Conservation (phyloP, 2,888 invertebrate genomes). For the Argyresthia goedartella region DNA sequence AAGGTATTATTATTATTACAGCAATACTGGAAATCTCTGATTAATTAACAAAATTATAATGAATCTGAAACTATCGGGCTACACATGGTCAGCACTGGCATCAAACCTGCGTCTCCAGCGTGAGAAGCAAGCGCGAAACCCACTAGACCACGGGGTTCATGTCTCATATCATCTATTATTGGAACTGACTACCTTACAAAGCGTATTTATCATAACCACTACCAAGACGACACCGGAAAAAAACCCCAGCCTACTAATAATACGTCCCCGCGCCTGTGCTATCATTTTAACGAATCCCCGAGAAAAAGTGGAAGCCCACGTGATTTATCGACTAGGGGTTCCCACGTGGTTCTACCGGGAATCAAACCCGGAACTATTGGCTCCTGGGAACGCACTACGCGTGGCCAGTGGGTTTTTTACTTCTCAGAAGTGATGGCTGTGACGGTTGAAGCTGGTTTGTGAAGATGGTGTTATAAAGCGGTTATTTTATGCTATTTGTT, state of each 20-base stretch:
- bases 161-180: no score
- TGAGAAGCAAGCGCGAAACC: no score
- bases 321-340: slow-evolving; percentile 57
- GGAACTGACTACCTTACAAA: no score
- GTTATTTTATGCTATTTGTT: neutral
- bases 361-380: slow-evolving; percentile 53
- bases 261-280: neutral
- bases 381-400: slow-evolving; percentile 44
- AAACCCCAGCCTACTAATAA: slow-evolving; percentile 4
- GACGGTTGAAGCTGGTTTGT: slow-evolving; percentile 10
- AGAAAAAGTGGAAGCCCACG: slow-evolving; percentile 15
- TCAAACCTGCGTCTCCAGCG: no score
- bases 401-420: slow-evolving; percentile 30
- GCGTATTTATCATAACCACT: no score
- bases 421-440: slow-evolving; percentile 12
- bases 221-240: neutral
- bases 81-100: no score
- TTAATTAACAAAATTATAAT: no score
- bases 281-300: slow-evolving; percentile 7
- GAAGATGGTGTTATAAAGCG: neutral
- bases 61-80: no score
- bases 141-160: no score
- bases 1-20: no score
- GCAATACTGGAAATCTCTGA: no score
- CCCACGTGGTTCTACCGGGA: slow-evolving; percentile 60